Conservation (phyloP, 2,113 vertebrate genomes). For the Nestor notabilis region DNA sequence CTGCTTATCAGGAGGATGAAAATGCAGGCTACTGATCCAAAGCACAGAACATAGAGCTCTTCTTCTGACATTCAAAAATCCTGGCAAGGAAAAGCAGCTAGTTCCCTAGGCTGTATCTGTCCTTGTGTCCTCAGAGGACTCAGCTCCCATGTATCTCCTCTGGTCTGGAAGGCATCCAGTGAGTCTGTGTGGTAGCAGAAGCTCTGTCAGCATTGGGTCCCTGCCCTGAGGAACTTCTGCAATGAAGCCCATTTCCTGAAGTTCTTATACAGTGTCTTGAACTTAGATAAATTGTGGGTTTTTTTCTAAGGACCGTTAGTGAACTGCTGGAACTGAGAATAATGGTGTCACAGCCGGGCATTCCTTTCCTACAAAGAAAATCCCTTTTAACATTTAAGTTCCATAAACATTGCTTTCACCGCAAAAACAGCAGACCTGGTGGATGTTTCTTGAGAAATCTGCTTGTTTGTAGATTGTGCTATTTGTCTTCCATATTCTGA, state of each 20-base stretch:
- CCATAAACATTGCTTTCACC: not conserved
- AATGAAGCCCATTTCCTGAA: slow-evolving; percentile 19
- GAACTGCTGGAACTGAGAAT: not conserved
- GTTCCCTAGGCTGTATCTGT: not conserved
- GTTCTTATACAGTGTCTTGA: not conserved
- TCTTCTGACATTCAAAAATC: not conserved
- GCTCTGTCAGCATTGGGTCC: not conserved
- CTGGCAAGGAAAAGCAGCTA: not conserved
- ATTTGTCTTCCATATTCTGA: not conserved
- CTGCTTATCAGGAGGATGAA: not conserved
- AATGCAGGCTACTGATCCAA: not conserved
- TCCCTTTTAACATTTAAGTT: not conserved
- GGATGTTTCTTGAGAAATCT: not conserved
- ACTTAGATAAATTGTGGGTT: not conserved
- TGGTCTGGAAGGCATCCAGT: not conserved
- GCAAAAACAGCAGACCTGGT: not conserved
- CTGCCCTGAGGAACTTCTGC: slow-evolving; percentile 13
- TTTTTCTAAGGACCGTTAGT: not conserved
- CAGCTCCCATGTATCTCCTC: not conserved
- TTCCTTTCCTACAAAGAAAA: slow-evolving; percentile 16
- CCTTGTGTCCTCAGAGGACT: not conserved
- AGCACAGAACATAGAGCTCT: not conserved
- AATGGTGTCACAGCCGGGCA: not conserved
- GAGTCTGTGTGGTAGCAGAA: slow-evolving; percentile 5
- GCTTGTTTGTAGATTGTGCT: not conserved